phyloP scores from a whole-genome alignment of 2,797 vertebrate genomes.

The Pempheris klunzingeri region DNA sequence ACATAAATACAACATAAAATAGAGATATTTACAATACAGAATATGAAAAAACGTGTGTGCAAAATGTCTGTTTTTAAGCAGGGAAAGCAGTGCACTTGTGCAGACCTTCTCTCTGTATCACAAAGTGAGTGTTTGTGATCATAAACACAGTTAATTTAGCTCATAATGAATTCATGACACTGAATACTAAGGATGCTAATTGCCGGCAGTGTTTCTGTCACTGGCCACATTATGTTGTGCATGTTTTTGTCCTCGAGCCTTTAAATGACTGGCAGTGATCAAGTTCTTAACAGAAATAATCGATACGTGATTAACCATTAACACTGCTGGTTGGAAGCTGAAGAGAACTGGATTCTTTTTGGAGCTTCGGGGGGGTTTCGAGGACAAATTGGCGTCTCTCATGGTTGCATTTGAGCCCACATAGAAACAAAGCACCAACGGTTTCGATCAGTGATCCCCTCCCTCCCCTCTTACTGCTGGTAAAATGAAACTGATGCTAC shows the following conservation, averaged over 20 bases:
- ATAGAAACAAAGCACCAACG: background rate
- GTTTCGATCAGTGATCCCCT: background rate
- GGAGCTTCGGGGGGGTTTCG: background rate
- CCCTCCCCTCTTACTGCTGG: background rate
- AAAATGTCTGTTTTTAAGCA: no score
- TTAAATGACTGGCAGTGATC: background rate
- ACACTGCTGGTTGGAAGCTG: background rate
- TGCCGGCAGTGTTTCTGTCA: background rate
- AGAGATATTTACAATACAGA: no score
- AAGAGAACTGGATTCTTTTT: background rate
- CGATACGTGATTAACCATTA: slow-evolving; percentile 38
- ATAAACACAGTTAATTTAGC: background rate
- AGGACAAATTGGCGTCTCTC: background rate
- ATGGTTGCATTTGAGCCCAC: background rate
- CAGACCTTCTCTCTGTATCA: background rate
- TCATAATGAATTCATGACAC: background rate
- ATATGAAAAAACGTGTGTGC: no score
- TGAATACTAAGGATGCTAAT: background rate
- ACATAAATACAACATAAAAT: no score
- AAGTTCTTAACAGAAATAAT: slow-evolving; percentile 9
- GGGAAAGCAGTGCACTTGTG: no score
- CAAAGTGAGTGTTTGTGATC: background rate
- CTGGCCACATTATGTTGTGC: background rate
- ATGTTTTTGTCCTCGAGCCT: background rate
- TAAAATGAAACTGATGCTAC: background rate